Evolutionary conservation across 2,797 vertebrate genomes (phyloP).

Genomic region (Anguilla marmorata): DNA sequence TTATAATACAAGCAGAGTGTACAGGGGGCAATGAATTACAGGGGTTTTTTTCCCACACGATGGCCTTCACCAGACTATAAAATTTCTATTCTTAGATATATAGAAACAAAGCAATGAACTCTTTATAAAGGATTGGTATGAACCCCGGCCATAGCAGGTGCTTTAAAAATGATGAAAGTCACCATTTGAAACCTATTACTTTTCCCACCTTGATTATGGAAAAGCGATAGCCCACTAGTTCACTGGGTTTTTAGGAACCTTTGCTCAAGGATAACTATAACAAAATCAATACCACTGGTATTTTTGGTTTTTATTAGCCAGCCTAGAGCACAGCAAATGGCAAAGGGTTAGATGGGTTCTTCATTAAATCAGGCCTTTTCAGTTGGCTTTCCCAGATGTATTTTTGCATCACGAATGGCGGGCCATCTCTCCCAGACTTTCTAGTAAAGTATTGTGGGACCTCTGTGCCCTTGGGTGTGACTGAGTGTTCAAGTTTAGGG

Average conservation of each 20-base stretch:
- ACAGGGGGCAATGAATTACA: neutral
- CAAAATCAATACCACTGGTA: neutral
- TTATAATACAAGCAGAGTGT: neutral
- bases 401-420: slow-evolving; percentile 36
- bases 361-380: slow-evolving; percentile 41
- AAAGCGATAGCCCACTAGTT: neutral
- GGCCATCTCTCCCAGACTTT: neutral
- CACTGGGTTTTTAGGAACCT: neutral
- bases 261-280: neutral
- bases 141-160: neutral
- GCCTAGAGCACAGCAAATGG: neutral
- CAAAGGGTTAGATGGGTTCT: slow-evolving; percentile 24
- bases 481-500: slow-evolving; percentile 51
- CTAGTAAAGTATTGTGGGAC: slow-evolving; percentile 42
- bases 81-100: neutral
- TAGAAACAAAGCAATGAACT: slow-evolving; percentile 3
- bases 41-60: neutral
- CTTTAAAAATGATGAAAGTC: neutral
- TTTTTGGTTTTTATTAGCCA: neutral
- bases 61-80: neutral
- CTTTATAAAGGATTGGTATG: neutral
- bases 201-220: neutral
- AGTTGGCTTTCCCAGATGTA: slow-evolving; percentile 44
- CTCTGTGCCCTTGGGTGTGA: slow-evolving; percentile 47
- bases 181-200: neutral